Evolutionary conservation across 2,888 invertebrate genomes (phyloP).

Genomic region (Cetonia aurata): DNA sequence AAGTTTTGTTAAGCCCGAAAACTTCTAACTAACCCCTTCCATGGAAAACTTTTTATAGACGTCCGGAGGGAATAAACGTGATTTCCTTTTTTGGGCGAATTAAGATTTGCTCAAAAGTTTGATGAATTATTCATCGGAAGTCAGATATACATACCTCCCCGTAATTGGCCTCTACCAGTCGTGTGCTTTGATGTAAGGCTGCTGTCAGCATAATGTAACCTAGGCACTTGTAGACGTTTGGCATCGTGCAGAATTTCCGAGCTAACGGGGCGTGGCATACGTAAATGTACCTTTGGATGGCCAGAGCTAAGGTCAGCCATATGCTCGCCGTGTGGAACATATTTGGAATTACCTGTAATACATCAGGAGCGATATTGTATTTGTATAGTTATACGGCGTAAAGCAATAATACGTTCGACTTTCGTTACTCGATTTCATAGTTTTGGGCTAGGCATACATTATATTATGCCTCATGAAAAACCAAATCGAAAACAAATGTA

Average conservation of each 20-base stretch:
- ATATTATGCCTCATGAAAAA: too few species aligned
- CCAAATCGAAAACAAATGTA: too few species aligned
- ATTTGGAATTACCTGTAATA: constrained; percentile 78
- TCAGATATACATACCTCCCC: constrained; percentile 61
- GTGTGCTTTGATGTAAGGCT: constrained; percentile 83
- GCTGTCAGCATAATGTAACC: constrained; percentile 84
- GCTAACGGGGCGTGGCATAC: constrained; percentile 94
- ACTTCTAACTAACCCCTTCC: too few species aligned
- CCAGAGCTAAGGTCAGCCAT: constrained; percentile 91
- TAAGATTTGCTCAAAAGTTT: not conserved
- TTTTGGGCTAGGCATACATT: too few species aligned
- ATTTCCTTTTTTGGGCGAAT: not conserved
- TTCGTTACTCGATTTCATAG: too few species aligned
- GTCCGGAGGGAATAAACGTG: not conserved
- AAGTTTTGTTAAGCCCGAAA: too few species aligned
- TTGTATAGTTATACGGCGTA: too few species aligned
- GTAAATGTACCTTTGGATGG: constrained; percentile 94
- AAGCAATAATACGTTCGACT: too few species aligned
- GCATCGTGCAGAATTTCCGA: constrained; percentile 81
- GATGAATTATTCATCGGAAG: not conserved
- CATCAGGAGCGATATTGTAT: too few species aligned
- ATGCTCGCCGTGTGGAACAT: constrained; percentile 95
- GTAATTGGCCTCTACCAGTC: constrained; percentile 82
- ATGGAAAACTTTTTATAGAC: too few species aligned
- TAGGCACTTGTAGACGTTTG: constrained; percentile 83